These are phyloP conservation scores for Tamias sibiricus DNA, from an alignment of 2,113 vertebrate genomes.

Conservation along the genomic window DNA sequence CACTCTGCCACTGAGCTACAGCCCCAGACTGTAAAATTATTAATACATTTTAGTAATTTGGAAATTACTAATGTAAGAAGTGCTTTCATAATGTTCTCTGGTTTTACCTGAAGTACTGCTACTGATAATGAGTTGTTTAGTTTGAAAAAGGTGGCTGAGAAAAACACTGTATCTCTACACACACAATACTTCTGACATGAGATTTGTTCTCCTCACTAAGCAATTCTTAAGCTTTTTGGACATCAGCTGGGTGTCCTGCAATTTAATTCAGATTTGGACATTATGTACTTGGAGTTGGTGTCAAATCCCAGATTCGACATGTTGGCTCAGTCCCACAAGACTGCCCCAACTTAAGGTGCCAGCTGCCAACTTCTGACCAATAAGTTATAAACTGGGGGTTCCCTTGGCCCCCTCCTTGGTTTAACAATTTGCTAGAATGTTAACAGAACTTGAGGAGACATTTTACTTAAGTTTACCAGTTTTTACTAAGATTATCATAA, in stretches of 20 bases:
- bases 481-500: background rate
- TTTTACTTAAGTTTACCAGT: background rate
- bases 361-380: background rate
- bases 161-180: background rate
- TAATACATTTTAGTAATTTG: conserved; percentile 40
- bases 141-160: background rate
- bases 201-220: background rate
- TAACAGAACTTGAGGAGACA: background rate
- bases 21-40: background rate
- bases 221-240: background rate
- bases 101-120: conserved; percentile 25
- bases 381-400: background rate
- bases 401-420: background rate
- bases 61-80: conserved; percentile 1
- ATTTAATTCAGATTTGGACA: background rate
- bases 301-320: background rate
- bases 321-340: background rate
- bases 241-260: background rate
- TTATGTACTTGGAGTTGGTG: background rate
- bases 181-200: background rate
- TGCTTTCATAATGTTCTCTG: conserved; percentile 13
- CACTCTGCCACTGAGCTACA: too few relatives aligned
- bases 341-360: background rate
- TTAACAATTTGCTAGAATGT: background rate
- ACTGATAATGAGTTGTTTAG: background rate